Conservation (phyloP, 2,113 vertebrate genomes). For the Raja brachyura region DNA sequence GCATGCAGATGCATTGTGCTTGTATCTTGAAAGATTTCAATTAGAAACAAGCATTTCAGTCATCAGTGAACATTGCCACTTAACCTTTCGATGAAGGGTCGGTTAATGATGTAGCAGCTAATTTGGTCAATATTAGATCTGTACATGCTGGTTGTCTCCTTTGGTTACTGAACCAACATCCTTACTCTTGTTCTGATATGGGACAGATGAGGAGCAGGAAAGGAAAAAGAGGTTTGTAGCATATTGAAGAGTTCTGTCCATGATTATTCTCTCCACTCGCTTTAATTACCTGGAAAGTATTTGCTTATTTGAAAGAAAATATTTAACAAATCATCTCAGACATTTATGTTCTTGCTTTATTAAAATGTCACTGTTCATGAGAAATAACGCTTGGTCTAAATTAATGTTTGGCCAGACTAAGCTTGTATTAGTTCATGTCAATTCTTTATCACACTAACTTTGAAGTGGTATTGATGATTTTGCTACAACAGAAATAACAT, state of each 20-base stretch:
- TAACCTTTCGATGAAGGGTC: no score
- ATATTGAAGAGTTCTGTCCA: no score
- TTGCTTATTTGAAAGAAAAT: neutral
- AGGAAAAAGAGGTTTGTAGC: no score
- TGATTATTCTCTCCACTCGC: neutral
- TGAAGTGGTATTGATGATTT: no score
- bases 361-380: neutral
- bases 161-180: neutral
- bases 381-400: neutral
- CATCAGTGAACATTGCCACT: no score
- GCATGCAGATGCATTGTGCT: no score
- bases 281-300: neutral
- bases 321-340: neutral
- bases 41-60: no score
- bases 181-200: neutral
- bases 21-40: no score
- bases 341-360: neutral
- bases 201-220: no score
- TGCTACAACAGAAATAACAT: no score
- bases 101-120: no score
- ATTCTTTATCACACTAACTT: neutral
- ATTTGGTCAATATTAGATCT: neutral
- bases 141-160: neutral
- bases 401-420: neutral
- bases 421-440: neutral